A percentile compares a stretch with the other conserved stretches of the same genome.
Conservation (phyloP, 1,140 invertebrate genomes). For the Babylonia areolata region DNA sequence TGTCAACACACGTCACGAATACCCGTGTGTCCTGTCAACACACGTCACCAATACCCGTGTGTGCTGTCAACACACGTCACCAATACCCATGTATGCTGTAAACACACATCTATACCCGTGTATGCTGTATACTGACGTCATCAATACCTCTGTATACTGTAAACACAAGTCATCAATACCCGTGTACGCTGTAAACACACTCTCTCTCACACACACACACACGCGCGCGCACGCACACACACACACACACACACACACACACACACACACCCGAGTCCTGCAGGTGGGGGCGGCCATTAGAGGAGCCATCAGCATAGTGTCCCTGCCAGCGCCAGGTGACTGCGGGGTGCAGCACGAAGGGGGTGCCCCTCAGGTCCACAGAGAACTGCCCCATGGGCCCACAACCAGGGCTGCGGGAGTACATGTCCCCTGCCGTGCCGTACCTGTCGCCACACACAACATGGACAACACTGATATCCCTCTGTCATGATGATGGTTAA, state of each 20-base stretch:
- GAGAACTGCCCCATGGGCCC: constrained; percentile 54
- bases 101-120: too few relatives aligned
- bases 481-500: too few relatives aligned
- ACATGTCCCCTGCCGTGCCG: constrained; percentile 60
- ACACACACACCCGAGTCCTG: constrained; percentile 53
- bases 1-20: too few relatives aligned
- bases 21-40: too few relatives aligned
- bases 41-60: too few relatives aligned
- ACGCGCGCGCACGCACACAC: not conserved
- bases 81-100: too few relatives aligned
- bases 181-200: not conserved
- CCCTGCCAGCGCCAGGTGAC: constrained; percentile 59
- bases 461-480: too few relatives aligned
- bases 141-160: too few relatives aligned
- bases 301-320: constrained; percentile 37
- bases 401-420: constrained; percentile 45
- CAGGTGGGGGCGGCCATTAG: constrained; percentile 37
- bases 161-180: too few relatives aligned
- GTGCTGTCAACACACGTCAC: too few relatives aligned
- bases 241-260: not conserved
- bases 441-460: too few relatives aligned
- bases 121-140: too few relatives aligned
- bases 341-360: constrained; percentile 49
- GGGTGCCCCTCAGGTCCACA: constrained; percentile 57
- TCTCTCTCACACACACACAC: constrained; percentile 16